phyloP scores from a whole-genome alignment of 2,113 vertebrate species.

The Ancistrus triradiatus region DNA sequence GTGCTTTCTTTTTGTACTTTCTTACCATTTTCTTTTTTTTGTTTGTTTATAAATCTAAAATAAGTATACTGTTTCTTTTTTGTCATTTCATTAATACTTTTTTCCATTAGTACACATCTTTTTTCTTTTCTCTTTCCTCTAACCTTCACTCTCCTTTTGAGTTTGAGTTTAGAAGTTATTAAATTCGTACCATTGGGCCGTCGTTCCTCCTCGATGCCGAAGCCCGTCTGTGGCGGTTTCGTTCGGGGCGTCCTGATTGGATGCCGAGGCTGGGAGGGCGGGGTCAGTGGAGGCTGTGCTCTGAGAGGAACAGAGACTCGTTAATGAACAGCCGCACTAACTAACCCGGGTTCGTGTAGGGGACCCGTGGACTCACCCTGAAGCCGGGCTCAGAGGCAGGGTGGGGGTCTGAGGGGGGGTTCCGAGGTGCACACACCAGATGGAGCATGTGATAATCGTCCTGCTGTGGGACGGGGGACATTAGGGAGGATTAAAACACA shows the following conservation, averaged over 20 bases:
- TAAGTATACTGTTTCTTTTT: no score
- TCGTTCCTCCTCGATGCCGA: slow-evolving; percentile 53
- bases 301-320: slow-evolving; percentile 43
- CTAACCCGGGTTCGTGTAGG: no score
- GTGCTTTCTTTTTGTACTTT: no score
- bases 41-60: no score
- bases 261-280: slow-evolving; percentile 37
- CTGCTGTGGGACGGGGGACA: slow-evolving; percentile 61
- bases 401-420: slow-evolving; percentile 49
- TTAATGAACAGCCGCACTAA: no score
- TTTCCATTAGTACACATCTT: no score
- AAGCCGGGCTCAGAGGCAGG: slow-evolving; percentile 25
- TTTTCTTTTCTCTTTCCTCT: no score
- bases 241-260: slow-evolving; percentile 53
- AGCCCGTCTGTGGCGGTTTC: slow-evolving; percentile 42
- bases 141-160: no score
- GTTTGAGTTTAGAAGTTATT: no score
- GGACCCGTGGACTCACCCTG: slow-evolving; percentile 59
- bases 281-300: slow-evolving; percentile 46
- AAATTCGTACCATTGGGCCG: slow-evolving; percentile 44
- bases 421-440: slow-evolving; percentile 65
- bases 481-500: neutral
- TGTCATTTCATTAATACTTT: no score
- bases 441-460: slow-evolving; percentile 76
- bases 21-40: no score